A percentile compares a stretch with the other conserved stretches of the same genome.
These are phyloP conservation scores for Cherax quadricarinatus DNA, from an alignment of 1,140 invertebrate species.

Conservation along the genomic window DNA sequence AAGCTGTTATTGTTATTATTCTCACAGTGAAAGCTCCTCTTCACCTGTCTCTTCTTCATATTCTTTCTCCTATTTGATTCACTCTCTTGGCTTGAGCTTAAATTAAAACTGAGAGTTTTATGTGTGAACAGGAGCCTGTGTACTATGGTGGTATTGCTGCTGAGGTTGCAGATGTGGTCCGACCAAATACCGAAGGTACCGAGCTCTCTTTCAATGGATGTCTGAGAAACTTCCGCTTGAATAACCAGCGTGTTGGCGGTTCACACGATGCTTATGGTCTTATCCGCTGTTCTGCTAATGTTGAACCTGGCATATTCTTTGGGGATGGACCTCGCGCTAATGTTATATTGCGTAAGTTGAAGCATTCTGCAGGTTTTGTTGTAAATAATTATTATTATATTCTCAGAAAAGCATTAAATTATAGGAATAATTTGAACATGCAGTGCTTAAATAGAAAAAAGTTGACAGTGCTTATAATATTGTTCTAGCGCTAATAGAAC, in stretches of 20 bases:
- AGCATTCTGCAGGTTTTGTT: neutral
- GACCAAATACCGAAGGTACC: conserved; percentile 77
- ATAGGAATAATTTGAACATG: conserved; percentile 8
- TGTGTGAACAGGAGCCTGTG: conserved; percentile 81
- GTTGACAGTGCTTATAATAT: too few relatives aligned
- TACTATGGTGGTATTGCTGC: conserved; percentile 86
- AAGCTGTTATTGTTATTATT: too few relatives aligned
- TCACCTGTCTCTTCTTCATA: too few relatives aligned
- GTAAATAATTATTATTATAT: neutral
- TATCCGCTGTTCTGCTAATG: conserved; percentile 87
- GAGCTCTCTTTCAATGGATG: conserved; percentile 90
- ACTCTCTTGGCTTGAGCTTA: too few relatives aligned
- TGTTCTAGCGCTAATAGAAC: too few relatives aligned
- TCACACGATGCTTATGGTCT: conserved; percentile 81
- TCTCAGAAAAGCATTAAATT: neutral
- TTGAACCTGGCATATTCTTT: conserved; percentile 94
- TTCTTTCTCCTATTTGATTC: too few relatives aligned
- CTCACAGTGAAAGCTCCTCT: too few relatives aligned
- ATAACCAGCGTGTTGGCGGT: conserved; percentile 82
- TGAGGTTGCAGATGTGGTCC: conserved; percentile 68
- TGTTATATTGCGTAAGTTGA: conserved; percentile 81
- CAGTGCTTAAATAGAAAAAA: neutral
- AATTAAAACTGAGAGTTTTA: too few relatives aligned
- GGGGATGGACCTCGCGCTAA: conserved; percentile 83
- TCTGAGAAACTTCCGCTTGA: conserved; percentile 86